Percentiles rank a stretch among this genome's conserved stretches.
These are phyloP conservation scores for Rhabdornis inornatus DNA, from an alignment of 2,113 vertebrate genomes.

Conservation along the genomic window DNA sequence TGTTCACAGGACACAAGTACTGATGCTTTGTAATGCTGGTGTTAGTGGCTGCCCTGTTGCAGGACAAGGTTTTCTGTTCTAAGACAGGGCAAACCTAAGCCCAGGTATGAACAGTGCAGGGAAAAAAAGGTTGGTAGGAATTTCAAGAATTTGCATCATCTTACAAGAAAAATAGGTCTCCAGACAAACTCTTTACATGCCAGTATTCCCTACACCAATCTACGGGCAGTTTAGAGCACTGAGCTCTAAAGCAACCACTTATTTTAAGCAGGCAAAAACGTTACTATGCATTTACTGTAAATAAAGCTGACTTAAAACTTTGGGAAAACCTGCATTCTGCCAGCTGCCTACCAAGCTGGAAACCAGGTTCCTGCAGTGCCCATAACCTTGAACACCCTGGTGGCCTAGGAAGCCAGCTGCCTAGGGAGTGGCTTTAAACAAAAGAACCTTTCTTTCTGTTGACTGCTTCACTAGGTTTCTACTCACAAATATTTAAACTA, in stretches of 20 bases:
- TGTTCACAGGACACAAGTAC: fast-evolving
- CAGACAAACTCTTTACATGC: not conserved
- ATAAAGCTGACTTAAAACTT: not conserved
- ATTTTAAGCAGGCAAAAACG: not conserved
- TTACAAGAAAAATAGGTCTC: not conserved
- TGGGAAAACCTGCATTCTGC: not conserved
- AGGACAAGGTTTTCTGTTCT: not conserved
- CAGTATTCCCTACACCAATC: not conserved
- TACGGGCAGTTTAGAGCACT: not conserved
- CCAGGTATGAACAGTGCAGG: not conserved
- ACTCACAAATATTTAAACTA: not conserved
- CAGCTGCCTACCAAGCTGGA: not conserved
- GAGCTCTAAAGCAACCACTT: not conserved
- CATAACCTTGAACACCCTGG: not conserved
- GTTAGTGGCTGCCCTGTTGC: too few relatives aligned
- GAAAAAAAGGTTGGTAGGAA: not conserved
- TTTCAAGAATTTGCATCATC: not conserved
- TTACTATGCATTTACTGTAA: not conserved
- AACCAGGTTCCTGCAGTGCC: not conserved
- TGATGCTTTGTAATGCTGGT: not conserved
- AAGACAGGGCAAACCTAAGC: not conserved
- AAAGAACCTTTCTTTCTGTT: not conserved
- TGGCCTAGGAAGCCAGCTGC: not conserved
- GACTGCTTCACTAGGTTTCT: not conserved
- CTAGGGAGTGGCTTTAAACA: not conserved